Evolutionary conservation across 2,113 vertebrate genomes (phyloP).

Genomic region (Neodontobutis hainanensis): DNA sequence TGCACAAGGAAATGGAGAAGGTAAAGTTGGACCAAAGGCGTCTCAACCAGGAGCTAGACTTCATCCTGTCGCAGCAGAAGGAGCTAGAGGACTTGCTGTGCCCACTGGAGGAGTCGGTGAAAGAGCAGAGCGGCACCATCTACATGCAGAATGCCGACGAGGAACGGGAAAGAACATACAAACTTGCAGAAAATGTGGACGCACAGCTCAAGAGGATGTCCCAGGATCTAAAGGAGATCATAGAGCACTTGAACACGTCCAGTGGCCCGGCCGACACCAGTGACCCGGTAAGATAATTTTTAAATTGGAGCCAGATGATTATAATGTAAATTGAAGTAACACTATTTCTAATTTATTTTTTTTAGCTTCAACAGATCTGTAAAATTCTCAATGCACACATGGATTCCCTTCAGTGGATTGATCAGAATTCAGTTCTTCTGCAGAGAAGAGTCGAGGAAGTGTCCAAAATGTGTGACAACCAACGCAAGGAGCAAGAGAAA

Average conservation of each 20-base stretch:
- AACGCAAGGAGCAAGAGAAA: constrained; percentile 95
- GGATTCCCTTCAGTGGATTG: constrained; percentile 97
- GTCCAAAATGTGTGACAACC: constrained; percentile 88
- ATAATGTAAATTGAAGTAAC: neutral
- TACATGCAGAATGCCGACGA: constrained; percentile 97
- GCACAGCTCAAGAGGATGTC: constrained; percentile 90
- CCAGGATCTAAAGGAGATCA: constrained; percentile 92
- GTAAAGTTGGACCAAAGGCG: constrained; percentile 96
- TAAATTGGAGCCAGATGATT: neutral
- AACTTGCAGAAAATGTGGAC: constrained; percentile 89
- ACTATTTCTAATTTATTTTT: neutral
- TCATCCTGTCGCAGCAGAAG: constrained; percentile 97
- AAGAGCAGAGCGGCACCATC: constrained; percentile 95
- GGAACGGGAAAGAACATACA: constrained; percentile 94
- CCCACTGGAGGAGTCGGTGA: constrained; percentile 92
- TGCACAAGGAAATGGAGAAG: constrained; percentile 98
- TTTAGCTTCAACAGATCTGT: constrained; percentile 94
- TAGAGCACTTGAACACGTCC: constrained; percentile 86
- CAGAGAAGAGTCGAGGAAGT: constrained; percentile 95
- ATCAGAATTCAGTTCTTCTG: constrained; percentile 93
- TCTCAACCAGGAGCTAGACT: constrained; percentile 95
- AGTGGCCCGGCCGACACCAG: constrained; percentile 80
- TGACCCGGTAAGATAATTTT: constrained; percentile 79
- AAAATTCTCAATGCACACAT: constrained; percentile 98
- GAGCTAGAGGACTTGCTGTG: constrained; percentile 93